Evolutionary conservation across 2,888 invertebrate species (phyloP).

Genomic region (Melanophora roralis): DNA sequence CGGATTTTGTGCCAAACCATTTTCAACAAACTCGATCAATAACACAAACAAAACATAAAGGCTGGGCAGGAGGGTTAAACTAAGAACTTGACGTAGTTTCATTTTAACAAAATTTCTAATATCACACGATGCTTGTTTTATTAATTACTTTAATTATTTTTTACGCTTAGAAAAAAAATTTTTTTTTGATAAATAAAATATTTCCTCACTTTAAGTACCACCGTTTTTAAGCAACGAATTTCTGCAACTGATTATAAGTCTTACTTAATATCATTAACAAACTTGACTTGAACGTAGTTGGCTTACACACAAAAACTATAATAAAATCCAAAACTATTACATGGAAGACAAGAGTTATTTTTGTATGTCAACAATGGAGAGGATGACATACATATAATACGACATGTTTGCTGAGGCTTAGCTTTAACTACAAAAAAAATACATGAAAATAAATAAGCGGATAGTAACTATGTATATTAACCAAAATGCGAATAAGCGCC

Average conservation of each 20-base stretch:
- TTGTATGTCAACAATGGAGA: constrained; percentile 27
- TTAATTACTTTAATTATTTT: neutral
- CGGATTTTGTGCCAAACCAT: constrained; percentile 73
- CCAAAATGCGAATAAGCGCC: constrained; percentile 15
- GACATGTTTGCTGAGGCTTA: constrained; percentile 41
- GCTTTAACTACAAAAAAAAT: constrained; percentile 19
- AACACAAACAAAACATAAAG: constrained; percentile 72
- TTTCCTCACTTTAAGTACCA: constrained; percentile 39
- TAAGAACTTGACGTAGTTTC: constrained; percentile 71
- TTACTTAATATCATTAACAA: constrained; percentile 53
- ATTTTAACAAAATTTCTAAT: constrained; percentile 57
- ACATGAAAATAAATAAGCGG: constrained; percentile 5
- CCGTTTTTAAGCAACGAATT: constrained; percentile 58
- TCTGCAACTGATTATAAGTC: constrained; percentile 59
- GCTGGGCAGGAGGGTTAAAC: constrained; percentile 71
- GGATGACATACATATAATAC: constrained; percentile 45
- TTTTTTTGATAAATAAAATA: neutral
- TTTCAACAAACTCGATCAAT: constrained; percentile 71
- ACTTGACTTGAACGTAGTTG: constrained; percentile 57
- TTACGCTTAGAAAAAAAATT: constrained; percentile 8
- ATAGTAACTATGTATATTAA: neutral
- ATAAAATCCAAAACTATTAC: constrained; percentile 37
- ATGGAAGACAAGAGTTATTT: constrained; percentile 37
- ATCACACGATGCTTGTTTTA: neutral
- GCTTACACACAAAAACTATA: constrained; percentile 50